These are phyloP conservation scores for Tetramorium bicarinatum DNA, from an alignment of 2,888 invertebrate genomes.

Conservation along the genomic window DNA sequence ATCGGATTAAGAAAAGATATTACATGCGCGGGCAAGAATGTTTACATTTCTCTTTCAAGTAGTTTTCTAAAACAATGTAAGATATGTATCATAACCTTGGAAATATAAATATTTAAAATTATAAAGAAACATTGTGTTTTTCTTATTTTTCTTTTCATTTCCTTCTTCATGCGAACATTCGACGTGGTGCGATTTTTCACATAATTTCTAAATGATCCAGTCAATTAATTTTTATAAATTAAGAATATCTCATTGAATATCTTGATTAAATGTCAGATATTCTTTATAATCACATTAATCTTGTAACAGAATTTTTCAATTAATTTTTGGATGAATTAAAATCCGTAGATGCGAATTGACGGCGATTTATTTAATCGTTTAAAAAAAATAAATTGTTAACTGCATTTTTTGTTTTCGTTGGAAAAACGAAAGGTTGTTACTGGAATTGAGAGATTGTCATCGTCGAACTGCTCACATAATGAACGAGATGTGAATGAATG, in stretches of 20 bases:
- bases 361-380: background rate
- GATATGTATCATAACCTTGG: background rate
- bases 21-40: background rate
- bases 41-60: background rate
- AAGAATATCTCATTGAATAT: background rate
- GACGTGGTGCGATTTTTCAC: background rate
- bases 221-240: background rate
- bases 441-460: background rate
- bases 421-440: background rate
- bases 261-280: background rate
- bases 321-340: background rate
- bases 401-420: background rate
- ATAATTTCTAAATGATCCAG: background rate
- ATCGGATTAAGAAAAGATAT: background rate
- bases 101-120: slow-evolving; percentile 5
- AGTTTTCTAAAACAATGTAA: background rate
- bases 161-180: background rate
- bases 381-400: background rate
- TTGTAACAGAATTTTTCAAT: background rate
- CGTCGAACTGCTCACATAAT: background rate
- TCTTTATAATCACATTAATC: background rate
- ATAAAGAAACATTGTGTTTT: background rate
- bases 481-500: background rate
- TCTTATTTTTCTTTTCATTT: background rate
- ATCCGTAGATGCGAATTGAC: background rate